A percentile compares a stretch with the other conserved stretches of the same genome.
Evolutionary conservation across 2,113 vertebrate genomes (phyloP).

Genomic region (Gymnogyps californianus): DNA sequence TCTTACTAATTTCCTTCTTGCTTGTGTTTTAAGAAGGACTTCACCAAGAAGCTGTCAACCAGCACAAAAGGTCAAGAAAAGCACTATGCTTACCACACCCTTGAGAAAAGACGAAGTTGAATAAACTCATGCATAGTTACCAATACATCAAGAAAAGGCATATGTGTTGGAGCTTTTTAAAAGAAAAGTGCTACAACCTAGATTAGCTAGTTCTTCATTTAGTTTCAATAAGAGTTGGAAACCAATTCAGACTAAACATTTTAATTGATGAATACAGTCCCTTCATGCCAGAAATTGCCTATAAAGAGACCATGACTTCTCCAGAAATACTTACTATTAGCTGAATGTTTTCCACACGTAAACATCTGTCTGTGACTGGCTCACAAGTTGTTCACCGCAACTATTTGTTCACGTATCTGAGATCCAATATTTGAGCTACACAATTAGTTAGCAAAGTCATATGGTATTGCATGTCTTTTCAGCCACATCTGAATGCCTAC

Average conservation of each 20-base stretch:
- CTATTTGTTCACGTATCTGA: not conserved
- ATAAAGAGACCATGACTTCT: not conserved
- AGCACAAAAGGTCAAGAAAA: not conserved
- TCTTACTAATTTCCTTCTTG: not conserved
- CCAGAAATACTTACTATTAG: not conserved
- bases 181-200: not conserved
- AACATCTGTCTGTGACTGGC: constrained; percentile 5
- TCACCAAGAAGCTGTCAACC: not conserved
- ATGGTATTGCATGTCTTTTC: not conserved
- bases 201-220: not conserved
- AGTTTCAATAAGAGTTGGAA: constrained; percentile 10
- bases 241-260: constrained; percentile 6
- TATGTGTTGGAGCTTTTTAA: not conserved
- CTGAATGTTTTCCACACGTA: not conserved
- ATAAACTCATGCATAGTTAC: not conserved
- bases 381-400: not conserved
- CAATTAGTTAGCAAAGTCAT: not conserved
- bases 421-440: not conserved
- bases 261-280: not conserved
- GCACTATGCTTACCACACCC: not conserved
- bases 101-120: not conserved
- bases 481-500: not conserved
- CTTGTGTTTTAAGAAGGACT: not conserved
- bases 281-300: constrained; percentile 3
- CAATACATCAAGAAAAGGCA: not conserved